phyloP scores from a whole-genome alignment of 64 coral and sea anemone genomes.

The Orbicella faveolata region DNA sequence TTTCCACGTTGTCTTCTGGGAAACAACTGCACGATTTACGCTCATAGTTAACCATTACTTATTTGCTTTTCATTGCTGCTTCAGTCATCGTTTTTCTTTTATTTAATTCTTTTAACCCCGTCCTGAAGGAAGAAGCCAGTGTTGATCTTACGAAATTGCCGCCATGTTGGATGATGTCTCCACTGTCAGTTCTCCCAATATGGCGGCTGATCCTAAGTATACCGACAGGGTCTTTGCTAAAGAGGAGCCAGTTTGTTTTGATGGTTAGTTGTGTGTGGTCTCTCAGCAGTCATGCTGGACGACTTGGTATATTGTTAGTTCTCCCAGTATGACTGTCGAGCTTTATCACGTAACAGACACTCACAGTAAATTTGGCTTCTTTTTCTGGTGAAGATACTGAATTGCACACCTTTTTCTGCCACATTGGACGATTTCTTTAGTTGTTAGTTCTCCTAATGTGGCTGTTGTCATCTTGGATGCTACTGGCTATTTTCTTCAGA shows the following conservation, averaged over 20 bases:
- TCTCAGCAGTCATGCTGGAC: slow-evolving; percentile 3
- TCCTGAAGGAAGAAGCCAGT: slow-evolving; percentile 5
- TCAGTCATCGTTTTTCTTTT: neutral
- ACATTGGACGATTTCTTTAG: too few relatives aligned
- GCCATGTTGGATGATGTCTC: slow-evolving; percentile 6
- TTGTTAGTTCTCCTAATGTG: too few relatives aligned
- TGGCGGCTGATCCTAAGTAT: neutral
- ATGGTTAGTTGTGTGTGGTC: neutral
- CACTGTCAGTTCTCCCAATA: neutral
- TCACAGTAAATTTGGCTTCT: neutral
- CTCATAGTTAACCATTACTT: neutral
- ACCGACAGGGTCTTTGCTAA: too few relatives aligned
- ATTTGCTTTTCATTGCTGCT: neutral
- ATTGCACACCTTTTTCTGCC: neutral
- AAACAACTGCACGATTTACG: neutral
- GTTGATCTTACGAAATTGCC: neutral
- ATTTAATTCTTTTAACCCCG: neutral
- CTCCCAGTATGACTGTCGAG: neutral
- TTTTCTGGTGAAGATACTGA: neutral
- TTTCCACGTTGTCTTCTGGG: too few relatives aligned
- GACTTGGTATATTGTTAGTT: neutral
- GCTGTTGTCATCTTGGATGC: neutral
- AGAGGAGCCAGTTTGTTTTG: neutral
- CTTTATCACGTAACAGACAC: neutral
- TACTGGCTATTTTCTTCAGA: neutral